phyloP scores from a whole-genome alignment of 2,888 invertebrate genomes.

The Melitaea athalia region DNA sequence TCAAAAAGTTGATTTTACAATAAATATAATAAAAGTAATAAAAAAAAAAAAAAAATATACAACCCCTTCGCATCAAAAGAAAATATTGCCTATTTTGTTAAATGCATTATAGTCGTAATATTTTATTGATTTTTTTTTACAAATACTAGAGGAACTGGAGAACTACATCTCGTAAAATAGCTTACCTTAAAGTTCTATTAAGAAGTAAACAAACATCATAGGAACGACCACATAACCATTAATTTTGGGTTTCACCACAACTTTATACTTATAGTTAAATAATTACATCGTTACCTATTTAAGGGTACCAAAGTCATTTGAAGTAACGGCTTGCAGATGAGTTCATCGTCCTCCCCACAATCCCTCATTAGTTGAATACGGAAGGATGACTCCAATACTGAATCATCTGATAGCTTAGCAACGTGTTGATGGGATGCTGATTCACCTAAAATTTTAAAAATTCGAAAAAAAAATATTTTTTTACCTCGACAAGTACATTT shows the following conservation, averaged over 20 bases:
- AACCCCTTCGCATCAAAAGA: neutral
- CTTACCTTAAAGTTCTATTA: no score
- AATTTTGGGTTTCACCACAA: no score
- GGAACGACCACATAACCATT: no score
- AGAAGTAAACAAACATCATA: no score
- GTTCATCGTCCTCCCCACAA: conserved; percentile 79
- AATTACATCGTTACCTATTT: conserved; percentile 52
- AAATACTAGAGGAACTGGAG: no score
- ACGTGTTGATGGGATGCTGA: conserved; percentile 48
- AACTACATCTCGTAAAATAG: no score
- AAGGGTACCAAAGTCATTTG: conserved; percentile 60
- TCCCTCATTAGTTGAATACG: conserved; percentile 71
- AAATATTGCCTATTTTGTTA: neutral
- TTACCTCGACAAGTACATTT: no score
- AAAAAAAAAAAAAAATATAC: no score
- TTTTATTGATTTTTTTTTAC: no score
- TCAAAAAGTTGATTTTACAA: no score
- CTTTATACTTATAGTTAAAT: no score
- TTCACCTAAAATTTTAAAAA: conserved; percentile 49
- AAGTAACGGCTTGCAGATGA: conserved; percentile 77
- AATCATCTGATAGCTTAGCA: conserved; percentile 62
- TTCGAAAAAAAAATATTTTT: neutral
- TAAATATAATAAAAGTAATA: no score
- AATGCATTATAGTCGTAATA: neutral
- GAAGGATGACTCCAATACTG: conserved; percentile 56